Evolutionary conservation across 2,113 vertebrate species (phyloP).

Genomic region (Coracopsis vasa): DNA sequence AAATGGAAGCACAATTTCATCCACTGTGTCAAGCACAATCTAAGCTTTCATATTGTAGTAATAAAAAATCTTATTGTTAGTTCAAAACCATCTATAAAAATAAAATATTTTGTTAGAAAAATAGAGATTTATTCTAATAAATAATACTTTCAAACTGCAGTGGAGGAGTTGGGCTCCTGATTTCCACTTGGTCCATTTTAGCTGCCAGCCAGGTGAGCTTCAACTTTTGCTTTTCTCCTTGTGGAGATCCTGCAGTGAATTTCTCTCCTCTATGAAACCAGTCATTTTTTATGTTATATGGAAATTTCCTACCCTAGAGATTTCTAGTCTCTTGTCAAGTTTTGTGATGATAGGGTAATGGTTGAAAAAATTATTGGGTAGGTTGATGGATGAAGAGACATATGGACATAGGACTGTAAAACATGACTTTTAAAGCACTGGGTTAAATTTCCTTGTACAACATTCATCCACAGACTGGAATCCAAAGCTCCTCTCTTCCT

Average conservation of each 20-base stretch:
- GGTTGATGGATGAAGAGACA: not conserved
- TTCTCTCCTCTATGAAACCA: not conserved
- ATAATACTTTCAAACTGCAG: not conserved
- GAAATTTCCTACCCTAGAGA: not conserved
- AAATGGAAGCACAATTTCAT: not conserved
- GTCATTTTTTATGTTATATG: not conserved
- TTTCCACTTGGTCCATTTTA: not conserved
- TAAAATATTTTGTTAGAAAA: not conserved
- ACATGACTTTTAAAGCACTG: not conserved
- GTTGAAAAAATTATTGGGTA: not conserved
- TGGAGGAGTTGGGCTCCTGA: not conserved
- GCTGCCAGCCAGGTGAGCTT: not conserved
- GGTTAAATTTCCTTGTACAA: not conserved
- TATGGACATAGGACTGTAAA: not conserved
- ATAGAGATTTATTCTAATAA: not conserved
- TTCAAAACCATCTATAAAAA: not conserved
- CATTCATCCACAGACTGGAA: not conserved
- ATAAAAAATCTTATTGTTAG: not conserved
- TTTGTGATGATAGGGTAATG: not conserved
- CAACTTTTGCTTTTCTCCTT: not conserved
- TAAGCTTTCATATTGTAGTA: not conserved
- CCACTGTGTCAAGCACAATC: fast-evolving
- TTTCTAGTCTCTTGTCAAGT: not conserved
- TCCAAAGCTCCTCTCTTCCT: not conserved
- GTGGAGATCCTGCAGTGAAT: not conserved